Percentiles rank a stretch among this genome's conserved stretches.
phyloP scores from a whole-genome alignment of 2,888 invertebrate genomes.

The Cybosia mesomella region DNA sequence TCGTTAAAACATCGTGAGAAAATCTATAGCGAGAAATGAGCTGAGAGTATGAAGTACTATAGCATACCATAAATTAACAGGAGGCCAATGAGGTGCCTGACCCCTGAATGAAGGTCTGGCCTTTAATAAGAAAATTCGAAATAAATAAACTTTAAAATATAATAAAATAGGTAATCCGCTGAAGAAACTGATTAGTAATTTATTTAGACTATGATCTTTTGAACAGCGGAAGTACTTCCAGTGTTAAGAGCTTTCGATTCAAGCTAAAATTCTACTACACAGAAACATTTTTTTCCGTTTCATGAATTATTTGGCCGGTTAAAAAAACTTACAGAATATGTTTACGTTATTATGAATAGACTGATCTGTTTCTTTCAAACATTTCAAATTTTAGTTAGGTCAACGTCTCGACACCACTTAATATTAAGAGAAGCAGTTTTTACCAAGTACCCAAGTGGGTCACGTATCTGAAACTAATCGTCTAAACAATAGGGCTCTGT shows the following conservation, averaged over 20 bases:
- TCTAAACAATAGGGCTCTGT: conserved; percentile 49
- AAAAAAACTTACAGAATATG: background rate
- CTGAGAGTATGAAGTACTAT: background rate
- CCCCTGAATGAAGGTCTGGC: background rate
- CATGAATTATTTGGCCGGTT: background rate
- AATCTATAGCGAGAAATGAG: background rate
- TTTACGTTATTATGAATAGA: conserved; percentile 8
- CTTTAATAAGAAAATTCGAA: background rate
- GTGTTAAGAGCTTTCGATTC: background rate
- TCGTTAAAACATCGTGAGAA: background rate
- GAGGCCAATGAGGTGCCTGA: background rate
- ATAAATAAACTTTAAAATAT: background rate
- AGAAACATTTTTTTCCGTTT: background rate
- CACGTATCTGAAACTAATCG: conserved; percentile 42
- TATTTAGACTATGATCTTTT: background rate
- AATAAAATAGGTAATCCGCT: background rate
- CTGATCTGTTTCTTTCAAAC: conserved; percentile 17
- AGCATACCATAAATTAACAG: background rate
- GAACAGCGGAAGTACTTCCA: background rate
- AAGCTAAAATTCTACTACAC: background rate
- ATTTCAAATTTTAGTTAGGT: conserved; percentile 18
- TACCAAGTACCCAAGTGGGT: conserved; percentile 32
- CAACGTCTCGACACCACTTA: conserved; percentile 20
- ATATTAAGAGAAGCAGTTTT: conserved; percentile 19
- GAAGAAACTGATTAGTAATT: background rate